Base-by-base conservation (phyloP, 2,888 invertebrate species). In the Stratiomys singularior region DNA sequence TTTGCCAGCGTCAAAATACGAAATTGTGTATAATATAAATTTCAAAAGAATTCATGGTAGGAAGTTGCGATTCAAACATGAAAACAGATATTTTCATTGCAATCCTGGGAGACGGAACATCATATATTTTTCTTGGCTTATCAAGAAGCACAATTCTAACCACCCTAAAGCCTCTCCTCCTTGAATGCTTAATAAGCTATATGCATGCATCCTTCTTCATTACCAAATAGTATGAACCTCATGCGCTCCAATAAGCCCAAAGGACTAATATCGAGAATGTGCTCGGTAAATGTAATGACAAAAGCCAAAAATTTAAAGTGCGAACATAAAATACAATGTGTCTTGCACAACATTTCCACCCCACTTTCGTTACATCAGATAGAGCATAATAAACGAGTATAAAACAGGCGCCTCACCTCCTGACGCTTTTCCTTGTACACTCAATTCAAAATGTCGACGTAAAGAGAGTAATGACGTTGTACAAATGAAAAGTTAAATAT, bases 301-400 rank as follows among this genome's bases (percentile, higher is more conserved):
- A 15, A 60, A 30, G 64, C 64, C 64, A 64, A 64, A 27, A 64
- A 28, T 64, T 64, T 64, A 27, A 64, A 64, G 64, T n/a, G 28
- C 21, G n/a, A 2, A 64, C 5, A 64, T 64, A 64, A 64, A 64
- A 64, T 64, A 64, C 64, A 64, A 28, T 64, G 64, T 64, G 28
- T 27, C 11, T 3, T 28, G 3, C 37, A 30, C 1, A 30, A 64
- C 23, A 64, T 64, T 30, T 64, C n/a, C 23, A 18, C n/a, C 1
- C 60, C 25, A 64, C 25, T 64, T 27, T 5, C 11, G 13, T 28
- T 28, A 64, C 15, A 64, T 27, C 64, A 30, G 64, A 64, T 64
- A 64, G 27, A 25, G 9, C 25, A 18, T 7, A 25, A 21, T 60
- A 25, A 15, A 25, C 60, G 60, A 60, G 18, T n/a, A 25, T 28